A percentile compares a stretch with the other conserved stretches of the same genome.
Evolutionary conservation across 2,888 invertebrate genomes (phyloP).

Genomic region (Hemaris fuciformis): DNA sequence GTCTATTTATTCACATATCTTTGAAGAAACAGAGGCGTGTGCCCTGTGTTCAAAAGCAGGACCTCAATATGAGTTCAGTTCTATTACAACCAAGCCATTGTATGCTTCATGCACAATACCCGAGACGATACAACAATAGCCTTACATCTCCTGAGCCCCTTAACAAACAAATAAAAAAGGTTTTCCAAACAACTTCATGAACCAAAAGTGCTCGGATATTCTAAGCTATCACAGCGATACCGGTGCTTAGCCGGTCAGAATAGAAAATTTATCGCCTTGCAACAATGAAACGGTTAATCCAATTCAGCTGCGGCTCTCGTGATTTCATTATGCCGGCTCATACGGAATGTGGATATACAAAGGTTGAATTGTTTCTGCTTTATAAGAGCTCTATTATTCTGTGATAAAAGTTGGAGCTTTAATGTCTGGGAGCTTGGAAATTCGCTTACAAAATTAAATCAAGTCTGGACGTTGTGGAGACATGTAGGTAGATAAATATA

Average conservation of each 20-base stretch:
- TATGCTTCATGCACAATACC: not conserved
- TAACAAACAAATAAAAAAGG: not conserved
- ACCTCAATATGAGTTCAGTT: not conserved
- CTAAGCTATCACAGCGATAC: slow-evolving; percentile 42
- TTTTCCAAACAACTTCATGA: not conserved
- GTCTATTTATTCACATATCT: too few species aligned
- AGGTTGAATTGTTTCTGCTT: slow-evolving; percentile 23
- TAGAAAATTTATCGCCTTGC: slow-evolving; percentile 68
- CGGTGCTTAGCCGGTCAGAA: slow-evolving; percentile 54
- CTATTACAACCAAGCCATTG: not conserved
- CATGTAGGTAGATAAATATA: not conserved
- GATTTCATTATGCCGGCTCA: slow-evolving; percentile 58
- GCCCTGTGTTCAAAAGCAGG: too few species aligned
- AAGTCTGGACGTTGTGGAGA: not conserved
- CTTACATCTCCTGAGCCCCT: not conserved
- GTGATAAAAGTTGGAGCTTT: slow-evolving; percentile 19
- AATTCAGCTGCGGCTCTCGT: slow-evolving; percentile 48
- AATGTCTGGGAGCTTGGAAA: not conserved
- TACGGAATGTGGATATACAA: slow-evolving; percentile 37
- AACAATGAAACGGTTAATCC: slow-evolving; percentile 68
- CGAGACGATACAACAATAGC: not conserved
- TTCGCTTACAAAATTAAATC: not conserved
- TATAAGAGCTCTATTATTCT: slow-evolving; percentile 22
- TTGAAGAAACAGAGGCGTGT: too few species aligned
- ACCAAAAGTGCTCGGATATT: slow-evolving; percentile 1